Evolutionary conservation across 2,888 invertebrate genomes (phyloP).

Genomic region (Stratiomys singularior): DNA sequence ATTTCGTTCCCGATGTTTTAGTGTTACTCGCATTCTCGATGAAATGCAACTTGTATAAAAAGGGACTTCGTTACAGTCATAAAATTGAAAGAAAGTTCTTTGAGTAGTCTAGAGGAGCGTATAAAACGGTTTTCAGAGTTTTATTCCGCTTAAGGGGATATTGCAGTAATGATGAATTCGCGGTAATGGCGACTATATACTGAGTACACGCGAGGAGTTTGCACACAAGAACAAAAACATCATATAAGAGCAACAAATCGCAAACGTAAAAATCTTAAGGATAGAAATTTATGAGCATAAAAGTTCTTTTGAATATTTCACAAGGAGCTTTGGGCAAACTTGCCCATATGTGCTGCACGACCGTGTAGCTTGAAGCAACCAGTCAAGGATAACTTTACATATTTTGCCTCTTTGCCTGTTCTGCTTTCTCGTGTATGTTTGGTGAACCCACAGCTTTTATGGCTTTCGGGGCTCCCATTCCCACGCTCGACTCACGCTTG

Average conservation of each 20-base stretch:
- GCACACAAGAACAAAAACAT: not conserved
- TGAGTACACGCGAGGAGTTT: too few species aligned
- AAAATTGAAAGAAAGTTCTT: too few species aligned
- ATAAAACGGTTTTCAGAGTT: too few species aligned
- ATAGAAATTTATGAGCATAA: constrained; percentile 29
- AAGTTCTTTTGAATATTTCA: constrained; percentile 30
- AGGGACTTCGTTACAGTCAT: too few species aligned
- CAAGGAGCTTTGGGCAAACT: not conserved
- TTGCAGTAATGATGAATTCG: too few species aligned
- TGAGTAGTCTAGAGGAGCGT: too few species aligned
- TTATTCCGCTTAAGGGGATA: too few species aligned
- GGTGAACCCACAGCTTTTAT: not conserved
- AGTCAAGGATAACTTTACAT: not conserved
- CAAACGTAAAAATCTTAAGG: constrained; percentile 13
- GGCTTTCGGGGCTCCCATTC: not conserved
- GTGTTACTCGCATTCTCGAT: too few species aligned
- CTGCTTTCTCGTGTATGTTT: not conserved
- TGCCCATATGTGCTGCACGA: not conserved
- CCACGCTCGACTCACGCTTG: not conserved
- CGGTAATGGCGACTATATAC: too few species aligned
- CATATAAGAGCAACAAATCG: not conserved
- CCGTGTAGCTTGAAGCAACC: not conserved
- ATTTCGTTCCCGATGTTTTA: too few species aligned
- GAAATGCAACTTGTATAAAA: too few species aligned
- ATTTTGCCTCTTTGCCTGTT: not conserved